Evolutionary conservation across 2,888 invertebrate species (phyloP), one percentile per base, ranked within the genome.

Genomic region (Aproaerema taeniolella): DNA sequence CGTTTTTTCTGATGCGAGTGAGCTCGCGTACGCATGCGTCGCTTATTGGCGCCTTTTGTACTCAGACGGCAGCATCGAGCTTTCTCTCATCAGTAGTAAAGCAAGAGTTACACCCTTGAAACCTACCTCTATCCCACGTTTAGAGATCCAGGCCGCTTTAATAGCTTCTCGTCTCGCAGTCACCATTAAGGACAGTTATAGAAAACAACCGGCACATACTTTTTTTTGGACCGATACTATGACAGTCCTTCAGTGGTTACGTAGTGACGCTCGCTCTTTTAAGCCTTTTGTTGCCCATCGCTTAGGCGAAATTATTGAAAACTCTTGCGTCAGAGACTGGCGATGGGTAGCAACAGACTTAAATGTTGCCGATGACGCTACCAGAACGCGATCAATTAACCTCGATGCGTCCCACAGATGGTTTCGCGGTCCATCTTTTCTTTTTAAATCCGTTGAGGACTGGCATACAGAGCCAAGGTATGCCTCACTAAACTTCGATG

Each of bases 111-210:
- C 44, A 0, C 41, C 44, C 7, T 9, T 44, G 2, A 44, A 41
- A 10, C 44, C 41, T 1, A 4, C 31, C n/a, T 35, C 38, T 1
- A 38, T 44, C 2, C 44, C 41, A 5, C 34, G 44, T 1, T 20
- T 44, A 1, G 44, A 44, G 10, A 13, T 45, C 2, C 44, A 44
- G 15, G 45, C 45, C 8, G 42, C 45, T 1, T 45, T 8, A n/a
- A n/a, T n/a, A n/a, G n/a, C n/a, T n/a, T n/a, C n/a, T n/a, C n/a
- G n/a, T n/a, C n/a, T n/a, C n/a, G 35, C 28, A 9, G 10, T 9
- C 2, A 32, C 29, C 12, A 26, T 46, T 9, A 9, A 13, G 1
- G 26, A 46, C 1, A 29, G 38, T 4, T 39, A 43, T 24, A n/a
- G 17, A n/a, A n/a, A 12, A 7, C 38, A 41, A n/a, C 34, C 44